phyloP scores from a whole-genome alignment of 1,140 invertebrate genomes.

The Polyergus mexicanus region DNA sequence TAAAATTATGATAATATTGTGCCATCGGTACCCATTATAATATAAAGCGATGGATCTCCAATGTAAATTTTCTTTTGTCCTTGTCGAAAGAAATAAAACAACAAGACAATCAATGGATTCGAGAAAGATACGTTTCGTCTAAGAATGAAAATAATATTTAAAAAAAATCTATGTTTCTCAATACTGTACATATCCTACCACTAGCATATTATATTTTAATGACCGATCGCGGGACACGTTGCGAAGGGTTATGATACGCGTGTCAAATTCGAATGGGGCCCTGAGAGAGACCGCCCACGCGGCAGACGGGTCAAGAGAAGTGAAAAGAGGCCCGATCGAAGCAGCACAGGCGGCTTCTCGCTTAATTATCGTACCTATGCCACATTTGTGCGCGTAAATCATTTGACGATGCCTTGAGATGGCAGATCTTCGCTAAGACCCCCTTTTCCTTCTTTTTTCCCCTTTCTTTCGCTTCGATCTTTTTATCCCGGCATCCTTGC shows the following conservation, averaged over 20 bases:
- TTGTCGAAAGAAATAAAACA: neutral
- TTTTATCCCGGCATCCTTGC: neutral
- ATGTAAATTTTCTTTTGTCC: neutral
- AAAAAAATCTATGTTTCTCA: neutral
- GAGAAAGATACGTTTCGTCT: neutral
- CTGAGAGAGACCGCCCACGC: constrained; percentile 82
- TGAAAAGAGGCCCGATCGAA: constrained; percentile 81
- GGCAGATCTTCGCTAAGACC: constrained; percentile 71
- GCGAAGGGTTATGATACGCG: constrained; percentile 83
- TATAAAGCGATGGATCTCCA: neutral
- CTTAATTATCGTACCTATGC: constrained; percentile 83
- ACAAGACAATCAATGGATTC: neutral
- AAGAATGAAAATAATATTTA: constrained; percentile 23
- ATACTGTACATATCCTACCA: constrained; percentile 28
- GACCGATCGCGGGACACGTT: constrained; percentile 68
- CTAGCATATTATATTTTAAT: constrained; percentile 68
- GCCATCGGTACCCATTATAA: neutral
- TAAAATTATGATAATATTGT: neutral
- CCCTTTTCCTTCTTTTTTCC: constrained; percentile 34
- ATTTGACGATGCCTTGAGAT: constrained; percentile 78
- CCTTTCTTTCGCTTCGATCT: constrained; percentile 1
- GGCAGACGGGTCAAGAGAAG: constrained; percentile 77
- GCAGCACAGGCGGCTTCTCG: constrained; percentile 77
- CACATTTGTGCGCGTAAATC: constrained; percentile 83
- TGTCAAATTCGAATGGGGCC: constrained; percentile 83